Evolutionary conservation across 2,797 vertebrate genomes (phyloP), one percentile per base, ranked within the genome.

Genomic region (Brachyalestes nurse): DNA sequence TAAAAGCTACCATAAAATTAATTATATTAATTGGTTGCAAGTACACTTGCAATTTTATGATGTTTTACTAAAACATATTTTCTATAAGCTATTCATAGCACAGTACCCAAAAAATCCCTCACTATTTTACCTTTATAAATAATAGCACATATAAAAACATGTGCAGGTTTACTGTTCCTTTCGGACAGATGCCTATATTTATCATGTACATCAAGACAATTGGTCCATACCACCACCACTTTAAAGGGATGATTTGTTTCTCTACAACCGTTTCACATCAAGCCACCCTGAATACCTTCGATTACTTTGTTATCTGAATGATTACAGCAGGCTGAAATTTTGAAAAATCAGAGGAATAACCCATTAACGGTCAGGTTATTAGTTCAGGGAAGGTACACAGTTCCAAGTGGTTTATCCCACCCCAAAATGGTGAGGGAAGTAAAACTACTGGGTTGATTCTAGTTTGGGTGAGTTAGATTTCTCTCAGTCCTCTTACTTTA

Each of bases 401-500:
- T 53, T 72, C 25, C 57, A 2, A 45, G 38, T 25, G 53, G 72
- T 40, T 65, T 8, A 64, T 53, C 45, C 60, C 45, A 23, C 19
- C n/a, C 10, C 62, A 62, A 38, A 57, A 34, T 17, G 62, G 51
- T 51, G 45, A 13, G 19, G 60, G 14, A 13, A 12, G 0, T 66
- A 51, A 76, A 45, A 38, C 23, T 21, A 49, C 12, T 60, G 53
- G 77, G 78, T 79, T 88, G 77, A 72, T 71, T 84, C 74, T 81
- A 82, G 80, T 72, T 78, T 69, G 79, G 80, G 78, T 64, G 74
- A 25, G 70, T 47, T 8, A 62, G 45, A 61, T 80, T 78, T 83
- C 70, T 77, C 23, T 77, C 79, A 79, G 82, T 85, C 88, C 42
- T 90, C 85, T 95, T 95, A 95, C 94, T 94, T 92, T 93, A 80